phyloP scores from a whole-genome alignment of 2,888 invertebrate species.

The Hetaerina titia region DNA sequence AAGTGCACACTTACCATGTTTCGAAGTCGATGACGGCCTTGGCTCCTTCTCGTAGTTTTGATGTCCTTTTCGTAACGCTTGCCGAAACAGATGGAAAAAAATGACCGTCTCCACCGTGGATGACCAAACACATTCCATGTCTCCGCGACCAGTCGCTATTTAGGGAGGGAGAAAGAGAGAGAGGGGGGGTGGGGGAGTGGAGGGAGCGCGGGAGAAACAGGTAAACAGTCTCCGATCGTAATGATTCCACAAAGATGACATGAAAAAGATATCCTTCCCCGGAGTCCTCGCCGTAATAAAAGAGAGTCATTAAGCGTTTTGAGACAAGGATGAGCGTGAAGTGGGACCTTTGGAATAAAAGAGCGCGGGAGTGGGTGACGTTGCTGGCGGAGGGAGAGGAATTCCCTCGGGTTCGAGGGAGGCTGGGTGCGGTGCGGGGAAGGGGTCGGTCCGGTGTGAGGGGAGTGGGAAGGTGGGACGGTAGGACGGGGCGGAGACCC shows the following conservation, averaged over 20 bases:
- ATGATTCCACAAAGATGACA: background rate
- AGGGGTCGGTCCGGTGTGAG: background rate
- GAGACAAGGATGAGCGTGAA: background rate
- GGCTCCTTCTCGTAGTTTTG: background rate
- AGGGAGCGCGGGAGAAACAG: background rate
- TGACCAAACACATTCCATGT: conserved; percentile 14
- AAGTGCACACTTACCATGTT: background rate
- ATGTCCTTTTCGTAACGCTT: conserved; percentile 25
- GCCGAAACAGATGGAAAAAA: background rate
- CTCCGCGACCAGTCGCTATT: background rate
- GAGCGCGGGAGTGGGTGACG: background rate
- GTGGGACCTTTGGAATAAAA: background rate
- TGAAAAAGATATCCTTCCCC: background rate
- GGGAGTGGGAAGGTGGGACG: background rate
- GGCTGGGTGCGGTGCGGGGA: background rate
- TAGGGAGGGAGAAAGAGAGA: background rate
- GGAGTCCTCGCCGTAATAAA: background rate
- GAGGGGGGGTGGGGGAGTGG: no score
- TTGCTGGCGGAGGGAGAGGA: background rate
- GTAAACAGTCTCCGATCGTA: background rate
- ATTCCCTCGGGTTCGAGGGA: background rate
- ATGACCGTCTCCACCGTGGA: background rate
- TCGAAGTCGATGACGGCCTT: background rate
- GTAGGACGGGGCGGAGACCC: background rate
- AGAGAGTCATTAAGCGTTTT: conserved; percentile 3